Evolutionary conservation across 1,140 invertebrate genomes (phyloP), one percentile per base, ranked within the genome.

Genomic region (Venturia canescens): DNA sequence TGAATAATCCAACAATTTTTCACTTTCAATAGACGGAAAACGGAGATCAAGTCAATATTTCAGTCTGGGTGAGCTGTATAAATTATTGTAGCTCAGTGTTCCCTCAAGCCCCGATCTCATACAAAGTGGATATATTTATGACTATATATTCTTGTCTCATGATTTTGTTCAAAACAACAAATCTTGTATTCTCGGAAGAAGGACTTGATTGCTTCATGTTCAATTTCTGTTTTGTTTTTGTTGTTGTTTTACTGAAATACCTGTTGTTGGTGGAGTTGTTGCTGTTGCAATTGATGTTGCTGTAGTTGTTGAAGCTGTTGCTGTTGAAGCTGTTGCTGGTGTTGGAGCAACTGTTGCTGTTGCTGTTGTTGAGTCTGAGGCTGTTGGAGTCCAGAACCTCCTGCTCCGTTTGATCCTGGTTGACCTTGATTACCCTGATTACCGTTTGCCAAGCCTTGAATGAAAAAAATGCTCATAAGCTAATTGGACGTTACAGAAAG

Each of bases 271-370:
- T 89, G 88, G 66, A 86, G 82, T 77, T 88, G 88, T 76, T 86
- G 87, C 60, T 86, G 86, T 81, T 86, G 83, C 80, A 90, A 87
- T 83, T 92, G 91, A 70, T 88, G 88, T 78, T 88, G 87, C 74
- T 93, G 92, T 78, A 92, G 92, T 83, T 91, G 87, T 81, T 93
- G 93, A 83, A 93, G 90, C 60, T 90, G 87, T 77, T 84, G 86
- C 50, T 82, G 90, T 77, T 86, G 89, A 76, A 87, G 87, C 67
- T 86, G 85, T 57, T 90, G 85, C 81, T 92, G 91, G 81, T 93
- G 91, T 77, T 93, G 92, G 69, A 89, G 79, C 0, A 29, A 44
- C 16, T 48, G 48, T 38, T 72, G 78, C 16, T 27, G 48, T 21
- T 69, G 67, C 21, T 71, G 67, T 44, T 79, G 78, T 16, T 48